Evolutionary conservation across 2,888 invertebrate species (phyloP), one percentile per base, ranked within the genome.

Genomic region (Abrostola triplasia): DNA sequence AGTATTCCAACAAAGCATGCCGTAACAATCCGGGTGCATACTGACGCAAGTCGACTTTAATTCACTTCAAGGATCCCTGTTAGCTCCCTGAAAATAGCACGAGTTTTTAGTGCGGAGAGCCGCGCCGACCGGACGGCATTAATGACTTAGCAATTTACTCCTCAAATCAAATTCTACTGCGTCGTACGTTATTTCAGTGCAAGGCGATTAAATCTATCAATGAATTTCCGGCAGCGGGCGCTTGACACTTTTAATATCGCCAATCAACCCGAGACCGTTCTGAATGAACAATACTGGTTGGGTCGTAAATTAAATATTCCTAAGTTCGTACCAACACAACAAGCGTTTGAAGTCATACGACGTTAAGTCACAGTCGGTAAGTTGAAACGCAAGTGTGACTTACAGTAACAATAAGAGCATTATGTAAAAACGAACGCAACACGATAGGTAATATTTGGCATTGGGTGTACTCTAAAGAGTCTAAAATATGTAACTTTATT

Each of bases 221-320:
- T 93, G 94, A 93, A 90, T 94, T 93, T 94, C 94, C 94, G 94
- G 93, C 92, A 92, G 84, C 83, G 81, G 80, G 79, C 77, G 89
- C 89, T 91, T 93, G 94, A 94, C 94, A 94, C 91, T 92, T 92
- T 92, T 92, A 92, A 92, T 92, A 91, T 91, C 92, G 91, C 88
- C 92, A 91, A 92, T 92, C 92, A 91, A 91, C 89, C 83, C 85
- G 86, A 81, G 85, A 83, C 85, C 88, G 88, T 87, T 87, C 86
- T 93, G 89, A 92, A 92, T 92, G 93, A 93, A 93, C 94, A 94
- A 94, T 94, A 88, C 92, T 84, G 83, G 84, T 81, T 76, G 72
- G 87, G 84, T 92, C 93, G 89, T 94, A 94, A 94, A 94, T 93
- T 90, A 90, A 85, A 88, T 86, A 88, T 84, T 85, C 80, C 87